Evolutionary conservation across 1,140 invertebrate genomes (phyloP), one percentile per base, ranked within the genome.

Genomic region (Atopsyche davidsoni): DNA sequence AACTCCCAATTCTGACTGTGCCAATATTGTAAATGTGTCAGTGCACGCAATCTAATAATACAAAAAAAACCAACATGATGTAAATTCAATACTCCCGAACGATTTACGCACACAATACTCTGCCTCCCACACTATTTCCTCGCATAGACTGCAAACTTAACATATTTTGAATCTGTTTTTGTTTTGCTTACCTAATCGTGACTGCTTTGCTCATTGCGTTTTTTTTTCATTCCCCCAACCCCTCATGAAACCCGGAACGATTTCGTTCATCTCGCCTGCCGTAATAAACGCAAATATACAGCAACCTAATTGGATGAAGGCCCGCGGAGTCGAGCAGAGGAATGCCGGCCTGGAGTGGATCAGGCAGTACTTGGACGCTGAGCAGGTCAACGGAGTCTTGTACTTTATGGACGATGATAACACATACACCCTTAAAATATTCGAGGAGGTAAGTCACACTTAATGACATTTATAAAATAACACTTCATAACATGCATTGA

Each of bases 371-470:
- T 61, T 79, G 10, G 61, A 63, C 1, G 69, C 73, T 14, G 68
- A 75, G 44, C 76, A 81, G 58, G 64, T 63, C 41, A 75, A 76
- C 62, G 91, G 90, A 2, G 82, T 97, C 32, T 82, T 99, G 0
- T 99, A 91, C 73, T 99, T 99, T 73, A 96, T 94, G 68, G 96
- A 99, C 69, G 96, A 99, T 70, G 96, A 99, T 66, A 99, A 99
- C 65, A 88, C 90, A 1, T 98, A 98, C 65, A 83, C 85, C 54
- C 63, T 95, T 14, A 82, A 88, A 65, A 67, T 98, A 28, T 97
- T 98, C 74, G 79, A 88, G 57, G 92, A 97, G 78, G 89, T 92
- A 66, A 46, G 44, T 43, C 3, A 4, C 18, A n/a, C n/a, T n/a
- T n/a, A n/a, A n/a, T n/a, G n/a, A n/a, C n/a, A n/a, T n/a, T n/a